Evolutionary conservation across 2,113 vertebrate species (phyloP).

Genomic region (Tachysurus vachellii): DNA sequence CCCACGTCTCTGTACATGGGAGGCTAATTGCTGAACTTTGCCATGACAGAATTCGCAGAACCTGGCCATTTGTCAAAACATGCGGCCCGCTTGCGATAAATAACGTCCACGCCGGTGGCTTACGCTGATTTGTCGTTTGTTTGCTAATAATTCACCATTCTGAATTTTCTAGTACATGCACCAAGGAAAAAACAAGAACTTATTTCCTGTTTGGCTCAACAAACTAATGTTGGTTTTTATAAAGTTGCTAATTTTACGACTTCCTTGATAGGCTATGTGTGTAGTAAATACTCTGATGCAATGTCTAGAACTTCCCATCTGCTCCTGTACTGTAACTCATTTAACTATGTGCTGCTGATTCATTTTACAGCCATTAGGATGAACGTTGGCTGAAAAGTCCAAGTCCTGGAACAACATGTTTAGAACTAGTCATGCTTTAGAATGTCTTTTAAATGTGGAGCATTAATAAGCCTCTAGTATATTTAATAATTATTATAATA

Average conservation of each 20-base stretch:
- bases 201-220: background rate
- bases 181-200: background rate
- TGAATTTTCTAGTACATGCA: background rate
- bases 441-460: background rate
- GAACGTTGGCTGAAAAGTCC: background rate
- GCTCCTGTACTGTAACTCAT: background rate
- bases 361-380: background rate
- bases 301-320: background rate
- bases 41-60: slow-evolving; percentile 89
- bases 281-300: background rate
- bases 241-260: background rate
- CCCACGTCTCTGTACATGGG: slow-evolving; percentile 80
- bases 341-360: background rate
- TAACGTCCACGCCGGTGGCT: slow-evolving; percentile 64
- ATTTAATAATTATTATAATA: background rate
- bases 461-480: background rate
- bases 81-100: slow-evolving; percentile 84
- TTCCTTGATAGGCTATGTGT: background rate
- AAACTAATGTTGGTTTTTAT: background rate
- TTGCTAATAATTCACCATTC: background rate
- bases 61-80: slow-evolving; percentile 96
- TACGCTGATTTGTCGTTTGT: slow-evolving; percentile 41
- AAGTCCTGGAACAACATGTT: background rate
- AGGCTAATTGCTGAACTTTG: slow-evolving; percentile 99
- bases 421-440: background rate